Evolutionary conservation across 2,797 vertebrate genomes (phyloP).

Genomic region (Sebastes kiyomatsui): DNA sequence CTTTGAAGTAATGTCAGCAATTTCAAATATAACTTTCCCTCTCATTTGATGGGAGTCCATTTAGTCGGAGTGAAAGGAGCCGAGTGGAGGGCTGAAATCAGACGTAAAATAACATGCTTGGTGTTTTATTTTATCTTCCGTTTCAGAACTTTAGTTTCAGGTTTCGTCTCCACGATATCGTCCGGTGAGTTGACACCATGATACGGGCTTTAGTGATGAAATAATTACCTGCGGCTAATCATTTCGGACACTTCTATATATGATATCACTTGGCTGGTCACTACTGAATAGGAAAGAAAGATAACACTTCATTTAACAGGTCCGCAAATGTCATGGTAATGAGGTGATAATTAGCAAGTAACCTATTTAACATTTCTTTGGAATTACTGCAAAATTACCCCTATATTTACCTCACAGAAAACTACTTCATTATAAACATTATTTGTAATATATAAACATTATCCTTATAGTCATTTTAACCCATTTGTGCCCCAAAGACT

Average conservation of each 20-base stretch:
- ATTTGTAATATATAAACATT: too few species aligned
- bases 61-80: slow-evolving; percentile 20
- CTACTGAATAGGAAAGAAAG: neutral
- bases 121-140: neutral
- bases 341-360: too few species aligned
- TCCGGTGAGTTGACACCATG: neutral
- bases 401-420: too few species aligned
- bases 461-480: too few species aligned
- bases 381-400: too few species aligned
- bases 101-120: neutral
- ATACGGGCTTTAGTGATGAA: too few species aligned
- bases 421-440: too few species aligned
- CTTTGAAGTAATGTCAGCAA: slow-evolving; percentile 49
- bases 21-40: slow-evolving; percentile 38
- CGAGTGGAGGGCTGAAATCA: neutral
- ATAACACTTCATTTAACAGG: too few species aligned
- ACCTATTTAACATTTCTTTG: too few species aligned
- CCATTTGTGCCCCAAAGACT: too few species aligned
- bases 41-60: slow-evolving; percentile 31
- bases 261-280: neutral
- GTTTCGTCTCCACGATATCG: neutral
- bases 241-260: neutral
- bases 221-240: neutral
- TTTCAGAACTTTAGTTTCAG: neutral
- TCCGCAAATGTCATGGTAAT: too few species aligned